Conservation (phyloP, 37 sponge, comb jelly and placozoan species). For the Dysidea cf. avara region DNA sequence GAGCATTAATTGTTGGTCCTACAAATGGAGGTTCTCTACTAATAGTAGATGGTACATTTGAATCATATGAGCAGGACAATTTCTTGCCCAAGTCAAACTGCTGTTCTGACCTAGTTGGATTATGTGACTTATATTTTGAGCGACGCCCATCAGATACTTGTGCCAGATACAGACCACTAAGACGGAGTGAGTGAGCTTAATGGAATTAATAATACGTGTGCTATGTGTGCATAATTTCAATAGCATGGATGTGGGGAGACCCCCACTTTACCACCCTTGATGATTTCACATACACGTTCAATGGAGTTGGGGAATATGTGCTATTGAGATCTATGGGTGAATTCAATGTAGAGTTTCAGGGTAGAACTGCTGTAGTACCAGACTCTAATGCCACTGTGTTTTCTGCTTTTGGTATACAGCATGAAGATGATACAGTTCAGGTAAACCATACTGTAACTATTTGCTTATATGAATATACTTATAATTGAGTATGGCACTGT, state of each 20-base stretch:
- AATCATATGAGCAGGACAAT: no score
- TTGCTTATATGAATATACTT: no score
- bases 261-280: slow-evolving; percentile 78
- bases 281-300: slow-evolving; percentile 65
- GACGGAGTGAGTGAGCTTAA: slow-evolving; percentile 10
- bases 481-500: no score
- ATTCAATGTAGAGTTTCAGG: slow-evolving; percentile 23
- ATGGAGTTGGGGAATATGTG: slow-evolving; percentile 71
- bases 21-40: no score
- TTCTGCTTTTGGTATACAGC: slow-evolving; percentile 33
- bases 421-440: no score
- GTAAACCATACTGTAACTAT: no score
- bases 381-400: slow-evolving; percentile 43
- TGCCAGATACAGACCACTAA: slow-evolving; percentile 23
- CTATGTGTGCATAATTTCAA: no score
- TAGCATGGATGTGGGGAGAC: slow-evolving; percentile 71
- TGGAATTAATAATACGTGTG: no score
- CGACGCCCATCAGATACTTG: slow-evolving; percentile 51
- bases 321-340: not conserved
- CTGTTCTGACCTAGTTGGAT: slow-evolving; percentile 39
- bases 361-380: slow-evolving; percentile 24
- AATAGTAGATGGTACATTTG: no score
- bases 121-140: slow-evolving; percentile 28
- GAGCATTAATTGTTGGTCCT: no score
- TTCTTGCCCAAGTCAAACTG: no score